Evolutionary conservation across 2,113 vertebrate species (phyloP), one percentile per base, ranked within the genome.

Genomic region (Nansenia antarctica): DNA sequence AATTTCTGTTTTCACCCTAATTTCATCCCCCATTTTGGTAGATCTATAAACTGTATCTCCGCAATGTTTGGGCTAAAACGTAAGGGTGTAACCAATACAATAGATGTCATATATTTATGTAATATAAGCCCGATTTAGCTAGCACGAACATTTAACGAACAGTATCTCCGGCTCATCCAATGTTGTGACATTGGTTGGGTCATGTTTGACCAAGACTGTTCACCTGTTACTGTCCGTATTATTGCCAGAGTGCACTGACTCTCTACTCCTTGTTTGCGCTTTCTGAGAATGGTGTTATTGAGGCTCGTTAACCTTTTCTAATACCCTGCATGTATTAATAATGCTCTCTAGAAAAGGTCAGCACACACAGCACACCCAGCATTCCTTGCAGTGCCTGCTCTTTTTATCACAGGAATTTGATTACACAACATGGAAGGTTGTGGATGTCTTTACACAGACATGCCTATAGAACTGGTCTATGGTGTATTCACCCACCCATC

Each of bases 241-340:
- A 12, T n/a, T 18, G 42, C 42, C 42, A 47, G 39, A 42, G 59
- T 61, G 65, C 47, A 12, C 60, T 30, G 22, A 39, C 42, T n/a
- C n/a, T 47, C 55, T 62, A 45, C 9, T 62, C 75, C 62, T 76
- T 86, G 80, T 90, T 88, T 90, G 75, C 77, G 81, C 83, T 87
- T 75, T 65, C 55, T 55, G 73, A 77, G 79, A 78, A 83, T 74
- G 69, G 77, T 69, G 72, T 80, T 83, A 71, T 53, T 65, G 49
- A 52, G 78, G 80, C 87, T 91, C 55, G 78, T 93, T 92, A 92
- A 92, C 89, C 89, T 93, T 92, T 92, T 73, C 75, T 88, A 86
- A 90, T 89, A 83, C 79, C 57, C 82, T 80, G 82, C 82, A 85
- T 82, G 87, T 88, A 91, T 91, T 91, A 91, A 90, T 91, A 88